These are phyloP conservation scores for Lontra canadensis DNA, from an alignment of 2,113 vertebrate genomes.

Conservation along the genomic window DNA sequence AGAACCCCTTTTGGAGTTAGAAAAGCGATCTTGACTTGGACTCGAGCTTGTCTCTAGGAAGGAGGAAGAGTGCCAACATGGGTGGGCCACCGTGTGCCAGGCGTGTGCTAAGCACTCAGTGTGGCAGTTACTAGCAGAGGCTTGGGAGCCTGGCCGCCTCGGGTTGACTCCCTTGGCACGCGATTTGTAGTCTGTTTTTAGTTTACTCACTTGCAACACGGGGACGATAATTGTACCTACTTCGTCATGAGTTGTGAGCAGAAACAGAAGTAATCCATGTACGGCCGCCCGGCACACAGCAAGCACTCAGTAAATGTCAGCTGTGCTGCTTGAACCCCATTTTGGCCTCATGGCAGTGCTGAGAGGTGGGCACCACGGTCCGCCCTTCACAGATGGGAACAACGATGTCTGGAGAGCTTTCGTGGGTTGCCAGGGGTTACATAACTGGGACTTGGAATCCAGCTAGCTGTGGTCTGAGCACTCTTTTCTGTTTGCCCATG, in stretches of 20 bases:
- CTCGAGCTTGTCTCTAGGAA: neutral
- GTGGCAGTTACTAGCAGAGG: neutral
- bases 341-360: neutral
- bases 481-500: neutral
- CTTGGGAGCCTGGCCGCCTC: neutral
- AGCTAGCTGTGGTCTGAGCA: neutral
- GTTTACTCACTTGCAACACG: neutral
- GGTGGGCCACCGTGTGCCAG: neutral
- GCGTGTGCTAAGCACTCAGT: neutral
- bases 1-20: neutral
- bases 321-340: neutral
- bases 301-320: neutral
- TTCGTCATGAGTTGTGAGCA: neutral
- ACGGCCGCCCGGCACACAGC: neutral
- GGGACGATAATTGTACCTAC: neutral
- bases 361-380: neutral
- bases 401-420: neutral
- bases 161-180: neutral
- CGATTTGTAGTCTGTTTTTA: neutral
- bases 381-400: neutral
- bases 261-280: neutral
- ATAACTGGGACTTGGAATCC: neutral
- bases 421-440: neutral
- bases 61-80: fast-evolving
- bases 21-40: neutral